Base-by-base conservation (phyloP, 2,797 vertebrate genomes). In the Sebastolobus altivelis region DNA sequence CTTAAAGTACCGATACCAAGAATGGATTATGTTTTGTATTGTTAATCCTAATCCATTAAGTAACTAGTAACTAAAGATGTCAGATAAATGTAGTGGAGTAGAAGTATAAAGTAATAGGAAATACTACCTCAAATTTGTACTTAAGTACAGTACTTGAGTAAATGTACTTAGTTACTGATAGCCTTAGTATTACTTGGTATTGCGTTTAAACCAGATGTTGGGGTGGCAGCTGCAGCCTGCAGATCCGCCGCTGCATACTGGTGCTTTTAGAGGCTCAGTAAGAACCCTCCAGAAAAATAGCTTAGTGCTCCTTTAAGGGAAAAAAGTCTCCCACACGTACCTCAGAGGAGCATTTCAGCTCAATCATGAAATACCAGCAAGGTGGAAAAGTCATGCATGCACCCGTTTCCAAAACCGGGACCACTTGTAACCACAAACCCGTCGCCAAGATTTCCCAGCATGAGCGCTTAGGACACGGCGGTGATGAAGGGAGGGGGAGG, bases 321-420 rank as follows among this genome's bases (percentile, higher is more conserved):
- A 75, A 60, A 38, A 66, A 38, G 29, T 80, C 71, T 79, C 52
- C 49, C 12, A 33, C 29, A 16, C 40, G 58, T 35, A 52, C 66
- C 58, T 78, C 77, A 7, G 18, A 76, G 79, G 75, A 82, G 16
- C 8, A 6, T 75, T 86, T 84, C 37, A 77, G 20, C 77, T 68
- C 59, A 22, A 84, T 86, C 58, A 77, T 55, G n/a, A 84, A 74
- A 85, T 65, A 77, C 67, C 78, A 83, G 81, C 60, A 65, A 88
- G 77, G 82, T 84, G 81, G 87, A 85, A 86, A 90, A 81, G 80
- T 85, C 87, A 80, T 77, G 79, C 66, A 18, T 66, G 43, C 65
- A 69, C 75, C 69, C 27, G 18, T 52, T 43, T 75, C 58, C 71
- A 74, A 82, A 87, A 80, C 72, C 81, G 67, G 52, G 78, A 83